Conservation (phyloP, 2,113 vertebrate genomes). For the Bucco capensis region DNA sequence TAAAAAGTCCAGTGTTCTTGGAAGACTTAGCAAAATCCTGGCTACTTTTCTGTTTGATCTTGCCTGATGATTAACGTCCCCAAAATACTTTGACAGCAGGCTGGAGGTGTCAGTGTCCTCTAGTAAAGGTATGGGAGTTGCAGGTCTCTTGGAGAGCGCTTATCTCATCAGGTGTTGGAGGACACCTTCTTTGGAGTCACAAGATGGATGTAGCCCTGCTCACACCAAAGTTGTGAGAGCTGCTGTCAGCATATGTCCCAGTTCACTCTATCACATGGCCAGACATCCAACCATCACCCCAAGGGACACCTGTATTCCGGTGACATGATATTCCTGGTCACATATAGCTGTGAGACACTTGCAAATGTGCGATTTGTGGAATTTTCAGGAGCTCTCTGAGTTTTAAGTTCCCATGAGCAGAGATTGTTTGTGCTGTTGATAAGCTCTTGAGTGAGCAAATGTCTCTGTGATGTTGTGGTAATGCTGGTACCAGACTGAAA, state of each 20-base stretch:
- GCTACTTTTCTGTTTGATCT: background rate
- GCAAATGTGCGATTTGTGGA: background rate
- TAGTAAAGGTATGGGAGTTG: background rate
- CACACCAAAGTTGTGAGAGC: background rate
- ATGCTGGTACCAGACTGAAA: background rate
- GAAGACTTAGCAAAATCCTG: constrained; percentile 1
- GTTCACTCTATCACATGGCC: background rate
- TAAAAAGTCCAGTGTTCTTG: background rate
- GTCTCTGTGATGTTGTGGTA: background rate
- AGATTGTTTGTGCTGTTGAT: background rate
- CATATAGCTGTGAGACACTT: rapidly evolving
- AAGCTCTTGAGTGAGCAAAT: background rate
- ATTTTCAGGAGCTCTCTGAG: rapidly evolving
- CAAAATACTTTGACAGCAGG: background rate
- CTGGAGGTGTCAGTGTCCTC: background rate
- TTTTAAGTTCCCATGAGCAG: background rate
- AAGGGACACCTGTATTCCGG: background rate
- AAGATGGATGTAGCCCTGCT: background rate
- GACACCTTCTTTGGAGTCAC: rapidly evolving
- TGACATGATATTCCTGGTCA: background rate
- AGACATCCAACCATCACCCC: background rate
- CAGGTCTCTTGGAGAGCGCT: rapidly evolving
- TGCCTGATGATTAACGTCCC: background rate
- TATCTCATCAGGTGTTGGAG: background rate
- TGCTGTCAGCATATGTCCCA: background rate